phyloP scores from a whole-genome alignment of 2,797 vertebrate species.

The Otus scops region DNA sequence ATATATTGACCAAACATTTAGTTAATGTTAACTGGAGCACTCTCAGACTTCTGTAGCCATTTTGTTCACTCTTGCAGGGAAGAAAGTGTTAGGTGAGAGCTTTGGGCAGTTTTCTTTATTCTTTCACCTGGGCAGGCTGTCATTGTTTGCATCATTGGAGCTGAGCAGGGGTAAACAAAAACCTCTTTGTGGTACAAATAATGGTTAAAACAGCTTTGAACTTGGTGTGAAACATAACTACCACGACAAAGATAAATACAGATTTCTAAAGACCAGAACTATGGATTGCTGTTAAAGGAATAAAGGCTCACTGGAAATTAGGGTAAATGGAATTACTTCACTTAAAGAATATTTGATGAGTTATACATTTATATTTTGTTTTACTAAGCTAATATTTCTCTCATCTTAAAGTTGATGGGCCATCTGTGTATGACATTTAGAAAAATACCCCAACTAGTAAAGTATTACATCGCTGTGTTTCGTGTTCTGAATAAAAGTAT shows the following conservation, averaged over 20 bases:
- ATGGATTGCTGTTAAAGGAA: not conserved
- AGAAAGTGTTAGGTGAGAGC: slow-evolving; percentile 20
- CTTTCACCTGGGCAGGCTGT: slow-evolving; percentile 49
- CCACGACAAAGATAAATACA: slow-evolving; percentile 26
- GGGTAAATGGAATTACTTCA: not conserved
- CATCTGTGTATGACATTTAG: not conserved
- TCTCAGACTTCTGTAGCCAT: slow-evolving; percentile 9
- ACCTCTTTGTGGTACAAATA: slow-evolving; percentile 63
- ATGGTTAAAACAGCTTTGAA: slow-evolving; percentile 51
- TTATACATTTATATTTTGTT: not conserved
- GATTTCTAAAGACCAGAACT: not conserved
- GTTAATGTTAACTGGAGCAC: slow-evolving; percentile 18
- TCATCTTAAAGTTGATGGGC: not conserved
- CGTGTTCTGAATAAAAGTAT: not conserved
- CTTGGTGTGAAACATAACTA: slow-evolving; percentile 23
- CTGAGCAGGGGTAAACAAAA: slow-evolving; percentile 52
- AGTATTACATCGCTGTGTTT: not conserved
- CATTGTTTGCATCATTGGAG: slow-evolving; percentile 60
- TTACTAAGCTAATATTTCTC: not conserved
- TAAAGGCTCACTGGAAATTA: not conserved
- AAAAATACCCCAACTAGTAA: not conserved
- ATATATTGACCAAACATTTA: slow-evolving; percentile 42
- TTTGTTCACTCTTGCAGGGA: not conserved
- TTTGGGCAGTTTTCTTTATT: slow-evolving; percentile 53
- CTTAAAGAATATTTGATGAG: not conserved